phyloP scores from a whole-genome alignment of 1,140 invertebrate genomes.

The Pollicipes pollicipes region DNA sequence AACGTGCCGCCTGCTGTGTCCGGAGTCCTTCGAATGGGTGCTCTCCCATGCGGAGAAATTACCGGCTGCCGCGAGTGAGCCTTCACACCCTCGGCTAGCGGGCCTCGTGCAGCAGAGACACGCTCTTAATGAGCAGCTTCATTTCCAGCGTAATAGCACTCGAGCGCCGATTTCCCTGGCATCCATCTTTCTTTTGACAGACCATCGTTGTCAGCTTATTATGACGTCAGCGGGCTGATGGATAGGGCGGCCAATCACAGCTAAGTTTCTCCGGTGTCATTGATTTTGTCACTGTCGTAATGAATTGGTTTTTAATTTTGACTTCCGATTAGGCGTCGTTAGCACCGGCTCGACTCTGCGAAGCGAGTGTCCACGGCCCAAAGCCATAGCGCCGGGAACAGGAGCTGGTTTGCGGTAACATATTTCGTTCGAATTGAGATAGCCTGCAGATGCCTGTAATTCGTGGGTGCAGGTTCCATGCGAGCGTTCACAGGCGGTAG shows the following conservation, averaged over 20 bases:
- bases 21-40: too few species aligned
- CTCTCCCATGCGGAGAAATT: too few species aligned
- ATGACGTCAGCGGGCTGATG: not conserved
- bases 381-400: not conserved
- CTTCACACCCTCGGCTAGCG: not conserved
- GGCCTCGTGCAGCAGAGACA: too few species aligned
- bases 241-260: not conserved
- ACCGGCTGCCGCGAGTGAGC: too few species aligned
- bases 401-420: not conserved
- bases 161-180: too few species aligned
- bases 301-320: not conserved
- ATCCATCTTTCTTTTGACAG: not conserved
- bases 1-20: too few species aligned
- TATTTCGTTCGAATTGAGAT: not conserved
- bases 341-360: not conserved
- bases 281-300: not conserved
- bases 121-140: not conserved
- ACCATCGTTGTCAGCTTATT: not conserved
- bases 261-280: not conserved
- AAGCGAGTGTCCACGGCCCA: not conserved
- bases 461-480: not conserved
- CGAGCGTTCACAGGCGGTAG: not conserved
- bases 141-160: not conserved
- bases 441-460: not conserved
- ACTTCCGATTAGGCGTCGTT: not conserved